phyloP scores from a whole-genome alignment of 2,888 invertebrate genomes.

The Tethea ocularis region DNA sequence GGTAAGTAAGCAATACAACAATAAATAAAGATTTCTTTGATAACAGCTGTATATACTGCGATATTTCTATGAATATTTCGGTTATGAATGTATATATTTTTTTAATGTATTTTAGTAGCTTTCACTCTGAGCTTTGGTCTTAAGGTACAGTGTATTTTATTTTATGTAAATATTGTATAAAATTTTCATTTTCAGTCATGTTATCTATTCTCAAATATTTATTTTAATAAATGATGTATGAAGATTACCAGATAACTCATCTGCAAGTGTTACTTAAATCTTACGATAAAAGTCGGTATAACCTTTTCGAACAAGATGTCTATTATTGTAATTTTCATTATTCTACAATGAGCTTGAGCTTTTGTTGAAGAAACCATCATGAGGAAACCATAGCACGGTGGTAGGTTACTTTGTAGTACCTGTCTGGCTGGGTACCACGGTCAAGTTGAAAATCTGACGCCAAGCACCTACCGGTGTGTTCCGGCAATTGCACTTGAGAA shows the following conservation, averaged over 20 bases:
- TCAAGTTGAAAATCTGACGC: no score
- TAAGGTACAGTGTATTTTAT: conserved; percentile 15
- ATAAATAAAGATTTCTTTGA: conserved; percentile 42
- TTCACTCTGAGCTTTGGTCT: conserved; percentile 41
- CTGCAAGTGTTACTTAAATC: neutral
- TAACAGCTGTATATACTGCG: conserved; percentile 75
- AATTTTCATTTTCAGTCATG: neutral
- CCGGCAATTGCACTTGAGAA: no score
- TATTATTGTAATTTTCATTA: no score
- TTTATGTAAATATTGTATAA: neutral
- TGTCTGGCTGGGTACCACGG: no score
- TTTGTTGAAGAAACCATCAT: no score
- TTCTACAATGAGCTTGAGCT: no score
- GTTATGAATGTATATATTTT: conserved; percentile 48
- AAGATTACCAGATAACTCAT: neutral
- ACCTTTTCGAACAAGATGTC: no score
- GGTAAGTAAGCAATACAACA: conserved; percentile 39
- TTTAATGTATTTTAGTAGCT: conserved; percentile 45
- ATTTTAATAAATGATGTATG: no score
- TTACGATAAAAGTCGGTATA: neutral
- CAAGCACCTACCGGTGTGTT: no score
- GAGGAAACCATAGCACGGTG: no score
- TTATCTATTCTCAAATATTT: neutral
- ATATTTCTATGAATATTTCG: conserved; percentile 23
- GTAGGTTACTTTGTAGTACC: no score